phyloP scores from a whole-genome alignment of 2,888 invertebrate genomes.

The Synergus gifuensis region DNA sequence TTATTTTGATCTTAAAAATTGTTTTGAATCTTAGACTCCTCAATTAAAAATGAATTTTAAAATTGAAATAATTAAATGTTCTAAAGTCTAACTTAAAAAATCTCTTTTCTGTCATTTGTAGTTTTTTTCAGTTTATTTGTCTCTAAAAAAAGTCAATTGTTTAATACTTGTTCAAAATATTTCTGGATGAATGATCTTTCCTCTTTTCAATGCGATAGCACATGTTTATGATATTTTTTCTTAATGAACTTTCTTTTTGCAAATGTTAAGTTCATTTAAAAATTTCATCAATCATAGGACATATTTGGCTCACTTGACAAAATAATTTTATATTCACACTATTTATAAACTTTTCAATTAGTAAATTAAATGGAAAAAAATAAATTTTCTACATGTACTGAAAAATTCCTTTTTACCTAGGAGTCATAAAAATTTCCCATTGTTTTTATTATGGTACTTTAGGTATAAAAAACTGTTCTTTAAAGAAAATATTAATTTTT shows the following conservation, averaged over 20 bases:
- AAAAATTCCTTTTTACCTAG: not conserved
- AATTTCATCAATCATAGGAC: not conserved
- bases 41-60: not conserved
- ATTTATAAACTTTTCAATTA: not conserved
- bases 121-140: not conserved
- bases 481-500: too few relatives aligned
- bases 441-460: not conserved
- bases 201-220: constrained; percentile 19
- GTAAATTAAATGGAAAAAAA: not conserved
- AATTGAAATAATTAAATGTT: not conserved
- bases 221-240: not conserved
- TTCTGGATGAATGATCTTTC: not conserved
- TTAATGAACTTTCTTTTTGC: constrained; percentile 3
- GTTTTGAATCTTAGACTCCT: not conserved
- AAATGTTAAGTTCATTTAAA: not conserved
- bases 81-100: not conserved
- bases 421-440: not conserved
- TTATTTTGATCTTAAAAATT: not conserved
- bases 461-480: too few relatives aligned
- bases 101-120: not conserved
- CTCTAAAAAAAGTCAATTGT: not conserved
- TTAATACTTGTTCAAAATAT: not conserved
- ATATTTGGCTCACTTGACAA: not conserved
- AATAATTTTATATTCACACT: not conserved
- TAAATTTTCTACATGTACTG: not conserved